Percentiles rank a stretch among this genome's conserved stretches.
Evolutionary conservation across 2,113 vertebrate species (phyloP).

Genomic region (Tenrec ecaudatus): DNA sequence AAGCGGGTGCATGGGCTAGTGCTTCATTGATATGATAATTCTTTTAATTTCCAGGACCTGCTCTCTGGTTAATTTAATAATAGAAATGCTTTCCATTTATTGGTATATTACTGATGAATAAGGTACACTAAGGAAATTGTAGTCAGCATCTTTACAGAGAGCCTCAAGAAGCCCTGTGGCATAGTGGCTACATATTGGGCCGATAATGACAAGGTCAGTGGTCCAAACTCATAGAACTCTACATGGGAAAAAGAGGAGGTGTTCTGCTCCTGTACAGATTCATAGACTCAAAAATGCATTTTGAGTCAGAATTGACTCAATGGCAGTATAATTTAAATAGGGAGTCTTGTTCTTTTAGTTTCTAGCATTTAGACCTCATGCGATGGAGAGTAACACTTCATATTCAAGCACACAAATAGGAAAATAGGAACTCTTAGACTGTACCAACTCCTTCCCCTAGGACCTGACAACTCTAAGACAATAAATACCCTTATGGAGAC

Average conservation of each 20-base stretch:
- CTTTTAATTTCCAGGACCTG: neutral
- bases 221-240: too few species aligned
- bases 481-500: slow-evolving; percentile 9
- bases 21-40: neutral
- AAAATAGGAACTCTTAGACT: neutral
- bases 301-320: too few species aligned
- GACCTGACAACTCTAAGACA: neutral
- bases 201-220: too few species aligned
- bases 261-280: too few species aligned
- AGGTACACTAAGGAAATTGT: neutral
- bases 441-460: neutral
- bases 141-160: neutral
- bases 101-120: neutral
- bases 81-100: neutral
- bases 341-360: neutral
- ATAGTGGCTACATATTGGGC: too few species aligned
- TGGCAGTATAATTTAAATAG: too few species aligned
- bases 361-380: neutral
- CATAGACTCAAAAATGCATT: too few species aligned
- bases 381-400: neutral
- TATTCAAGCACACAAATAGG: slow-evolving; percentile 17
- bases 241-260: too few species aligned
- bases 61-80: neutral
- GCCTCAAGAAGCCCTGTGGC: too few species aligned
- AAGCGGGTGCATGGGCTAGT: too few species aligned